Percentiles rank a stretch among this genome's conserved stretches.
Evolutionary conservation across 2,113 vertebrate species (phyloP).

Genomic region (Genyomyrus donnyi): DNA sequence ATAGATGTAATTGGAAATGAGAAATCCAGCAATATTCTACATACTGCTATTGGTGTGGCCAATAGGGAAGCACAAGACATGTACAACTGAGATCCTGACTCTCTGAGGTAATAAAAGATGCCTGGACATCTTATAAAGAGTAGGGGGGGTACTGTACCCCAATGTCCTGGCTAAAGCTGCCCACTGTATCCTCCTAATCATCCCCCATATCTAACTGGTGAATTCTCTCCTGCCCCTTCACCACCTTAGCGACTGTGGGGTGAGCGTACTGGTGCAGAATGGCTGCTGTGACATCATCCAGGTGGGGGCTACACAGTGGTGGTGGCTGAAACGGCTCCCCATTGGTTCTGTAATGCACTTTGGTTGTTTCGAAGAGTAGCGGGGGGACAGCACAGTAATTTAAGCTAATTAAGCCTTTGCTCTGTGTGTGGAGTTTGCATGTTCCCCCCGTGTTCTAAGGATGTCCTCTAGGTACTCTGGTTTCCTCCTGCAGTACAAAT

Average conservation of each 20-base stretch:
- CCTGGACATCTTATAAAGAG: neutral
- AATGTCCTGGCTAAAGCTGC: neutral
- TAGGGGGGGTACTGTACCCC: neutral
- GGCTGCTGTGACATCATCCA: too few species aligned
- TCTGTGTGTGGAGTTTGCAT: neutral
- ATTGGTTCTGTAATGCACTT: too few species aligned
- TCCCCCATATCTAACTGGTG: neutral
- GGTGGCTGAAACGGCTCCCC: too few species aligned
- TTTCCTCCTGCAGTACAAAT: neutral
- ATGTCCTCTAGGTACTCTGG: neutral
- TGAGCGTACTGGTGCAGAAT: too few species aligned
- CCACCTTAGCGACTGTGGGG: too few species aligned
- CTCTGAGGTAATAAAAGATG: neutral
- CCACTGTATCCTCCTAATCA: neutral
- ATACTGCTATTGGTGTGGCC: neutral
- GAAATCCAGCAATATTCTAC: neutral
- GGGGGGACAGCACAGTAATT: neutral
- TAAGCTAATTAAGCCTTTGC: neutral
- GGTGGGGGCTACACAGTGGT: too few species aligned
- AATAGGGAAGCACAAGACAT: neutral
- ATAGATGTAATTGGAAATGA: neutral
- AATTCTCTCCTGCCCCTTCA: too few species aligned
- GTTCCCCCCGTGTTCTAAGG: neutral
- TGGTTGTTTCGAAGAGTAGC: neutral
- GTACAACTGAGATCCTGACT: neutral